phyloP scores from a whole-genome alignment of 2,113 vertebrate genomes.

The Vulpes lagopus region DNA sequence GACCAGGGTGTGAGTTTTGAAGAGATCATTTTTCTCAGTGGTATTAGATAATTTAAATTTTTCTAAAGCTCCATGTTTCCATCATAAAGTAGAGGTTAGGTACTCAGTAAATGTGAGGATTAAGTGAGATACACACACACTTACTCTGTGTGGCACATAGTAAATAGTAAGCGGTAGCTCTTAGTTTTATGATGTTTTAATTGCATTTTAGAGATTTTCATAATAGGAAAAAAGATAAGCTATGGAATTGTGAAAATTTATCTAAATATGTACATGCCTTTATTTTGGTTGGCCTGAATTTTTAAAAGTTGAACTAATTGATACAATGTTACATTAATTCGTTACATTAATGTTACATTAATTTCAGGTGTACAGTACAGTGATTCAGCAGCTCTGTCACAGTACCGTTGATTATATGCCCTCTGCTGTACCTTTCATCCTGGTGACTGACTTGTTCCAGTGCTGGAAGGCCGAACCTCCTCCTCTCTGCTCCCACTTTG shows the following conservation, averaged over 20 bases:
- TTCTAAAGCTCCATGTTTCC: neutral
- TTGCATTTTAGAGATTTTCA: constrained; percentile 24
- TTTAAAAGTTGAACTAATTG: neutral
- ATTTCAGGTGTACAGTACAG: neutral
- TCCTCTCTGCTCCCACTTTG: neutral
- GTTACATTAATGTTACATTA: neutral
- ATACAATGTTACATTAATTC: neutral
- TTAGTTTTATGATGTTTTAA: constrained; percentile 26
- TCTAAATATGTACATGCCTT: neutral
- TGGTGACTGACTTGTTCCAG: neutral
- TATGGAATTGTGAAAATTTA: constrained; percentile 37
- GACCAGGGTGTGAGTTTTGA: neutral
- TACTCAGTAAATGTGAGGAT: neutral
- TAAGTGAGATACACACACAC: constrained; percentile 4
- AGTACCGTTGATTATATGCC: neutral
- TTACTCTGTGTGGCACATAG: neutral
- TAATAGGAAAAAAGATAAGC: neutral
- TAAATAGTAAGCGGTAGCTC: neutral
- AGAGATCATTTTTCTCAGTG: neutral
- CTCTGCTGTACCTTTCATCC: neutral
- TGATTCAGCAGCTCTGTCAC: neutral
- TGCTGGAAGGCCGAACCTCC: neutral
- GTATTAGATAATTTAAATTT: constrained; percentile 18
- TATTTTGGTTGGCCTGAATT: neutral
- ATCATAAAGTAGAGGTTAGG: neutral